These are phyloP conservation scores for Sphaeridia pumilis DNA, from an alignment of 2,888 invertebrate species.

Conservation along the genomic window DNA sequence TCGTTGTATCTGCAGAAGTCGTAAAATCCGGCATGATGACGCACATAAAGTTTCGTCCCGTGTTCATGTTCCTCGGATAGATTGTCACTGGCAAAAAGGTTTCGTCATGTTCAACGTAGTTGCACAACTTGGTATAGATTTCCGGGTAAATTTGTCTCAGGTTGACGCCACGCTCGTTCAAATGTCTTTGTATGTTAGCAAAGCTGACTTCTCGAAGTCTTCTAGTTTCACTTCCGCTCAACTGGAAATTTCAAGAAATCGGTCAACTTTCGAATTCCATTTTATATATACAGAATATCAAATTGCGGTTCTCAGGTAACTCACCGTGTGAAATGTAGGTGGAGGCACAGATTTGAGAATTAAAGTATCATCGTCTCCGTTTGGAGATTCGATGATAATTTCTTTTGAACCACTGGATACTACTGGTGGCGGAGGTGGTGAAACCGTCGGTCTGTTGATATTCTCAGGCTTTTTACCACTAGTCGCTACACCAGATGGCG, in stretches of 20 bases:
- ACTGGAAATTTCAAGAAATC: slow-evolving; percentile 12
- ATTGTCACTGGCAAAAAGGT: slow-evolving; percentile 77
- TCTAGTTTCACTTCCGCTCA: slow-evolving; percentile 31
- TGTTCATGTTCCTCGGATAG: slow-evolving; percentile 66
- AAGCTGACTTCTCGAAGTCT: slow-evolving; percentile 63
- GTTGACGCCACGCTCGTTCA: slow-evolving; percentile 67
- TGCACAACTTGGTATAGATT: slow-evolving; percentile 65
- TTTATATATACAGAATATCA: background rate
- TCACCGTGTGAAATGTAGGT: slow-evolving; percentile 28
- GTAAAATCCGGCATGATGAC: slow-evolving; percentile 69
- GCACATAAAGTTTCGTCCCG: slow-evolving; percentile 76
- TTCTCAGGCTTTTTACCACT: slow-evolving; percentile 5
- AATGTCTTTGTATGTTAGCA: slow-evolving; percentile 63
- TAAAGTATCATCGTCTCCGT: slow-evolving; percentile 24
- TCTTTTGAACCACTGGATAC: slow-evolving; percentile 3
- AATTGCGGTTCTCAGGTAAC: background rate
- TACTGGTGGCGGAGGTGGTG: slow-evolving; percentile 11
- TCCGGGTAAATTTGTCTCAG: slow-evolving; percentile 77
- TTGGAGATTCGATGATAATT: background rate
- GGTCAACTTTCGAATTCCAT: no score
- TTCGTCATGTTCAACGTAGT: slow-evolving; percentile 66
- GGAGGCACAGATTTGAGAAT: slow-evolving; percentile 36
- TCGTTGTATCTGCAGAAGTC: slow-evolving; percentile 38
- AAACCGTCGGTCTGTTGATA: slow-evolving; percentile 5
- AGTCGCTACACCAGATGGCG: no score